Conservation (phyloP, 1,140 invertebrate genomes). For the Rhagoletis zephyria region DNA sequence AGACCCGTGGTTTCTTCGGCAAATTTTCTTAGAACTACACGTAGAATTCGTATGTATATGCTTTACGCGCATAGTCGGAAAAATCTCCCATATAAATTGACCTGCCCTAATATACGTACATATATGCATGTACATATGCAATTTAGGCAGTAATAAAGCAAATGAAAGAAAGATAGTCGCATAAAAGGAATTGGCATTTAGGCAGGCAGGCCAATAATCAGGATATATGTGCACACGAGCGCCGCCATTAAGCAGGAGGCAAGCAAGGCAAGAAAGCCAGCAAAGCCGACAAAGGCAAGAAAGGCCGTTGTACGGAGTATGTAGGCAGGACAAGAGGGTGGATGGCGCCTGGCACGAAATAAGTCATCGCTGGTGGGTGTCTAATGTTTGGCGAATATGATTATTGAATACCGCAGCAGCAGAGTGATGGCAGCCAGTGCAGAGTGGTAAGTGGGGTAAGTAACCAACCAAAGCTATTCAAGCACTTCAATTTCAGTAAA, state of each 20-base stretch:
- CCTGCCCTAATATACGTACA: too few species aligned
- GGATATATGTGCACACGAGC: slow-evolving; percentile 17
- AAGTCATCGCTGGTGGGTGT: slow-evolving; percentile 18
- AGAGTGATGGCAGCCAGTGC: neutral
- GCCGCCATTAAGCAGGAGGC: neutral
- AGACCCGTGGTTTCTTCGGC: too few species aligned
- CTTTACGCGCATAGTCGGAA: too few species aligned
- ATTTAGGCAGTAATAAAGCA: slow-evolving; percentile 44
- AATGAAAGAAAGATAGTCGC: slow-evolving; percentile 27
- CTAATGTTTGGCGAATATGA: slow-evolving; percentile 26
- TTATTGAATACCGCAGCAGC: neutral
- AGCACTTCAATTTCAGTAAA: neutral
- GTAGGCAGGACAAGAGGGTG: slow-evolving; percentile 8
- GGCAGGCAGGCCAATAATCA: slow-evolving; percentile 50
- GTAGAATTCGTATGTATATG: too few species aligned
- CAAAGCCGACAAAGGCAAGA: neutral
- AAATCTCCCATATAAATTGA: too few species aligned
- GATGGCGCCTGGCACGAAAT: slow-evolving; percentile 39
- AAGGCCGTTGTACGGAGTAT: neutral
- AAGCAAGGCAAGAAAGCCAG: neutral
- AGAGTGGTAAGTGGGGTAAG: neutral
- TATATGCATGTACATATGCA: neutral
- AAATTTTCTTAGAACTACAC: too few species aligned
- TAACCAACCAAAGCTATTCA: neutral
- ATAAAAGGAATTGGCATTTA: slow-evolving; percentile 48